A percentile compares a stretch with the other conserved stretches of the same genome.
Conservation (phyloP, 2,113 vertebrate species). For the Neolamprologus sp. region DNA sequence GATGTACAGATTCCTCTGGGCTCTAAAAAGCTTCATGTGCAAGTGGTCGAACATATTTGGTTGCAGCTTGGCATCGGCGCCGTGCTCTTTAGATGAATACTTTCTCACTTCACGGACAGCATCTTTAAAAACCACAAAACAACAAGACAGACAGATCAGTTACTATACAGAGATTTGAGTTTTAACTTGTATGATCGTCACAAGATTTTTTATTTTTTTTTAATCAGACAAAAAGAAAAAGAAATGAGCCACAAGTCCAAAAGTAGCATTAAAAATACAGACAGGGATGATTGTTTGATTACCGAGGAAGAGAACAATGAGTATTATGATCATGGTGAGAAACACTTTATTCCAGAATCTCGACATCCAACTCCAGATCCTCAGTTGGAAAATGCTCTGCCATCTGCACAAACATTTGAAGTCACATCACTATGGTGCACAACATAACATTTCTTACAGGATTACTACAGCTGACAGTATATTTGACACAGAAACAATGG, state of each 20-base stretch:
- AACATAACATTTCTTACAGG: neutral
- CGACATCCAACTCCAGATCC: conserved; percentile 79
- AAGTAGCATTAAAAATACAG: neutral
- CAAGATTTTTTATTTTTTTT: rapidly evolving
- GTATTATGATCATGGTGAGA: conserved; percentile 88
- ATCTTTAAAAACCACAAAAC: conserved; percentile 68
- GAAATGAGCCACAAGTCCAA: neutral
- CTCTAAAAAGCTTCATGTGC: conserved; percentile 96
- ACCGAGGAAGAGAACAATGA: conserved; percentile 92
- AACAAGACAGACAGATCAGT: neutral
- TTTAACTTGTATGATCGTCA: neutral
- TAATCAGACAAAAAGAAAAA: neutral
- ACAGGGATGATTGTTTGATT: neutral
- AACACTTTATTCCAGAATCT: conserved; percentile 89
- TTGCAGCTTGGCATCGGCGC: conserved; percentile 57
- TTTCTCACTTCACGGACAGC: conserved; percentile 91
- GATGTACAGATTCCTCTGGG: conserved; percentile 96
- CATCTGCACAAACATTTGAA: conserved; percentile 73
- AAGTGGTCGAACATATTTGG: conserved; percentile 80
- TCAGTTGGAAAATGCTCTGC: conserved; percentile 83
- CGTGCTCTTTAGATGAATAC: conserved; percentile 70
- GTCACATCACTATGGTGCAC: neutral
- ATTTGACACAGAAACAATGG: neutral
- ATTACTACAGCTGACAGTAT: neutral
- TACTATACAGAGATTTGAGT: neutral